phyloP scores from a whole-genome alignment of 2,113 vertebrate genomes.

The Calyptomena viridis region DNA sequence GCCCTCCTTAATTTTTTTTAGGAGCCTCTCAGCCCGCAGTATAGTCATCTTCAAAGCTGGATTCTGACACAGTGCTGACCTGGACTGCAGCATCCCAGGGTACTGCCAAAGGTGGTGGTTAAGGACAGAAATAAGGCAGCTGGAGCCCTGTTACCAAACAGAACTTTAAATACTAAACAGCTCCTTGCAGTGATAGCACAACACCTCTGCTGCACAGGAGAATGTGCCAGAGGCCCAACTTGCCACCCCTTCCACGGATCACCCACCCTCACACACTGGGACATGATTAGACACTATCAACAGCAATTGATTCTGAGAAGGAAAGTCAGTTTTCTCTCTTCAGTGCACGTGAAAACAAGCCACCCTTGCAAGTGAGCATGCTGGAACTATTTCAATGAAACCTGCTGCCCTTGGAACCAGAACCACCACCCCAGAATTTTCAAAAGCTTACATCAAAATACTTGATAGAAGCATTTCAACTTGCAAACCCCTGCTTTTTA shows the following conservation, averaged over 20 bases:
- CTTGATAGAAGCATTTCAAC: not conserved
- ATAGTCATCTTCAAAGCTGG: not conserved
- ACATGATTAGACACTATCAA: not conserved
- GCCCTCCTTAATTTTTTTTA: too few relatives aligned
- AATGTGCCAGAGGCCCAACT: not conserved
- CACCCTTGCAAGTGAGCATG: not conserved
- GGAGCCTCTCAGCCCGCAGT: not conserved
- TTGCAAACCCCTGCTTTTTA: not conserved
- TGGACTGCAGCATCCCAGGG: not conserved
- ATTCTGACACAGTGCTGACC: not conserved
- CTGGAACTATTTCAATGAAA: not conserved
- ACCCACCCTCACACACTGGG: not conserved
- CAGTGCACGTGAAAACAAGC: not conserved
- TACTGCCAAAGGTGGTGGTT: not conserved
- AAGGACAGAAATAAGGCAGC: not conserved
- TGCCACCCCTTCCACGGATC: not conserved
- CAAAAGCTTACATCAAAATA: conserved; percentile 1
- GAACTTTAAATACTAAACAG: not conserved
- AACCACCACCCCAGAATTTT: not conserved
- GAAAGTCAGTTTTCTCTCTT: not conserved
- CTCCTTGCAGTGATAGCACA: not conserved
- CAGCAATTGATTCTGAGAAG: not conserved
- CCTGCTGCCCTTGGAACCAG: not conserved
- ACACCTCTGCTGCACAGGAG: not conserved
- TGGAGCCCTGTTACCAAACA: not conserved